These are phyloP conservation scores for Pitta sordida DNA, from an alignment of 2,113 vertebrate species.

Conservation along the genomic window DNA sequence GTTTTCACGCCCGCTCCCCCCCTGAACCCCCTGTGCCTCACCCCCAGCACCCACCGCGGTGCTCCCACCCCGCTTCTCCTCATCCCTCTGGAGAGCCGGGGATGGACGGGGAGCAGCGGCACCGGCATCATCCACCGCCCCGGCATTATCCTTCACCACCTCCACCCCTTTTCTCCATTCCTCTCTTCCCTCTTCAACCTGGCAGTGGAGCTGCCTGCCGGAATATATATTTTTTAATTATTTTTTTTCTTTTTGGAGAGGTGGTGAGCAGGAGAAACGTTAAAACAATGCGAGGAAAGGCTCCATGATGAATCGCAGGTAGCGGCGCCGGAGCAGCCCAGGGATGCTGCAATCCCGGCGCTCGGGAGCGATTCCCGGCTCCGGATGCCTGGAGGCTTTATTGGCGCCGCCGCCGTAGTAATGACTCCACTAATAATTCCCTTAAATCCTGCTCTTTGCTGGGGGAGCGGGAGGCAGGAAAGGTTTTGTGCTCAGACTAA, in stretches of 20 bases:
- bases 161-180: not conserved
- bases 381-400: not conserved
- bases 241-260: rapidly evolving
- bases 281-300: slow-evolving; percentile 19
- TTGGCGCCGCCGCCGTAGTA: not conserved
- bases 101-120: not conserved
- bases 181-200: not conserved
- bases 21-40: not conserved
- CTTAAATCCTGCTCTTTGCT: not conserved
- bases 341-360: slow-evolving; percentile 1
- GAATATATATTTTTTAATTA: not conserved
- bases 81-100: not conserved
- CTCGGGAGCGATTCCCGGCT: not conserved
- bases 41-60: not conserved
- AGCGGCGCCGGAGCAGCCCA: not conserved
- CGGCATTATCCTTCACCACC: not conserved
- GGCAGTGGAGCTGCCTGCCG: not conserved
- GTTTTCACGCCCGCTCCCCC: not conserved
- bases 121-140: not conserved
- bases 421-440: not conserved
- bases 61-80: not conserved
- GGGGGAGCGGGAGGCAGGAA: not conserved
- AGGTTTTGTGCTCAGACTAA: not conserved
- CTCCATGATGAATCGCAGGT: slow-evolving; percentile 42
- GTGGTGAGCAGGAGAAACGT: not conserved